Percentiles rank a stretch among this genome's conserved stretches.
phyloP scores from a whole-genome alignment of 2,888 invertebrate genomes.

The Idaea straminata region DNA sequence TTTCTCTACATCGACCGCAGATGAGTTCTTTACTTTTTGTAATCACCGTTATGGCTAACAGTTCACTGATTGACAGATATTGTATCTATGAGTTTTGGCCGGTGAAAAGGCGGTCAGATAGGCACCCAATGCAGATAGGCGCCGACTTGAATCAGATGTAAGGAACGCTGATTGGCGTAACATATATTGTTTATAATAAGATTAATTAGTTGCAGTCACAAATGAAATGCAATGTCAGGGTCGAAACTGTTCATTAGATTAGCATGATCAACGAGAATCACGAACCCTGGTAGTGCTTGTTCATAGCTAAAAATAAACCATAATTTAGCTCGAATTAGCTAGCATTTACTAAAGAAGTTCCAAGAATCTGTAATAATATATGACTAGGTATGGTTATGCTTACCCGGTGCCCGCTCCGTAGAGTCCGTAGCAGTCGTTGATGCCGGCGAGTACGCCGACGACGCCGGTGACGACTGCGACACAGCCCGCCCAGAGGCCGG shows the following conservation, averaged over 20 bases:
- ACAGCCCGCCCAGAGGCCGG: slow-evolving; percentile 85
- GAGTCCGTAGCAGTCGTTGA: slow-evolving; percentile 77
- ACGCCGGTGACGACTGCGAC: slow-evolving; percentile 82
- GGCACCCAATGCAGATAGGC: neutral
- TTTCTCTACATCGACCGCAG: slow-evolving; percentile 19
- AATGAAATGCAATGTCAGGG: neutral
- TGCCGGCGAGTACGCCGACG: slow-evolving; percentile 82
- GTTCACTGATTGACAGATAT: slow-evolving; percentile 5
- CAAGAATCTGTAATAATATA: neutral
- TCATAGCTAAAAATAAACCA: too few species aligned
- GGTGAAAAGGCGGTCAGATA: neutral
- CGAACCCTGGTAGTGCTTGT: too few species aligned
- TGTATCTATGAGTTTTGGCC: slow-evolving; percentile 1
- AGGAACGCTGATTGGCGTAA: neutral
- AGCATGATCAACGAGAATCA: neutral
- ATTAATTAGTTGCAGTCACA: neutral
- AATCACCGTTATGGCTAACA: slow-evolving; percentile 4
- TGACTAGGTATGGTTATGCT: slow-evolving; percentile 22
- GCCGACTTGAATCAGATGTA: neutral
- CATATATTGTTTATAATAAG: neutral
- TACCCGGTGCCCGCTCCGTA: slow-evolving; percentile 54
- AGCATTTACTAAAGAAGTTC: too few species aligned
- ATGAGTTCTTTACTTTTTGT: neutral
- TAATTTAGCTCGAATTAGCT: too few species aligned
- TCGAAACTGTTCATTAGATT: neutral